Evolutionary conservation across 2,113 vertebrate species (phyloP), one percentile per base, ranked within the genome.

Genomic region (Solea senegalensis): DNA sequence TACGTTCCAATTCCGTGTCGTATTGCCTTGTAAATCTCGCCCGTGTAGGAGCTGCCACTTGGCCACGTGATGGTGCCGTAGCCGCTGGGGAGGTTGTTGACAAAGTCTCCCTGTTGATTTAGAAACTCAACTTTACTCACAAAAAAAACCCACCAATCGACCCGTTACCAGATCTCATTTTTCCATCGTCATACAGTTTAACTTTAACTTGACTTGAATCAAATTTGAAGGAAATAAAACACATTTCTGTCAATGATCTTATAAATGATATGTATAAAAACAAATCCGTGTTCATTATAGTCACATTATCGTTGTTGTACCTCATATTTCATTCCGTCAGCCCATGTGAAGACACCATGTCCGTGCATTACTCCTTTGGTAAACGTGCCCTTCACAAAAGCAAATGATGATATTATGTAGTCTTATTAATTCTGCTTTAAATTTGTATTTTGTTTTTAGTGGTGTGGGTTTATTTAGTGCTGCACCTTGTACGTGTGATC

Each of bases 291-390:
- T 34, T 34, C 0, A 2, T 6, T 34, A 34, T 34, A 34, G 34
- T 4, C 34, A 34, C 34, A 34, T 0, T 4, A 34, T 34, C 34
- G 5, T 34, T 34, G 34, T 6, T 34, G 10, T 48, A 98, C 97
- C 96, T 98, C 93, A 0, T 96, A 99, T 80, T 90, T 96, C 43
- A 96, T 45, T 76, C 96, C 95, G 26, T 93, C 92, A 10, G 91
- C 79, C 94, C 91, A 95, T 0, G 86, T 90, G 52, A 96, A 96
- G 64, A 90, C 91, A 9, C 98, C 98, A 28, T 14, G 79, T 59
- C 96, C 97, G 0, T 97, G 86, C 96, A 98, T 96, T 9, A 91
- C 52, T n/a, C 97, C 97, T 63, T 92, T 91, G 26, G 93, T 95
- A 91, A 98, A 98, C 8, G 69, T 83, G 11, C 97, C 98, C 98